Percentiles rank a stretch among this genome's conserved stretches.
Conservation (phyloP, 2,888 invertebrate species). For the Conchocele bisecta region DNA sequence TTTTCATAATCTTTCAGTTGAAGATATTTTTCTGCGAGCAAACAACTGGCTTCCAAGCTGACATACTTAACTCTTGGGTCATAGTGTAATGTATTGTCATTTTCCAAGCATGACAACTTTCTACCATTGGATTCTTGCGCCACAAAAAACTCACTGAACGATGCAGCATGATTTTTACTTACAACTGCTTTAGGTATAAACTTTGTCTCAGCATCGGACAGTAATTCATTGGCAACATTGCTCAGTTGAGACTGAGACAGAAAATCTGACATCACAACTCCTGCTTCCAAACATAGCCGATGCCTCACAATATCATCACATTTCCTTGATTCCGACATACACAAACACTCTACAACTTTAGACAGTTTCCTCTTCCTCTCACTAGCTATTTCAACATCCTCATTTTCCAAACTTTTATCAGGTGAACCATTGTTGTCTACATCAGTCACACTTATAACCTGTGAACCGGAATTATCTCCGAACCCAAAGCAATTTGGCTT, state of each 20-base stretch:
- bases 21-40: conserved; percentile 40
- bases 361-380: conserved; percentile 31
- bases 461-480: no score
- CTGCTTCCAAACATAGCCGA: conserved; percentile 45
- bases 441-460: no score
- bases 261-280: conserved; percentile 44
- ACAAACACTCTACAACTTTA: conserved; percentile 42
- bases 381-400: no score
- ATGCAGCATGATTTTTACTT: no score
- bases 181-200: conserved; percentile 3
- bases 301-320: conserved; percentile 32
- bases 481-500: no score
- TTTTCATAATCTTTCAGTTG: conserved; percentile 36
- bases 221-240: conserved; percentile 12
- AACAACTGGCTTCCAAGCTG: conserved; percentile 44
- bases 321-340: conserved; percentile 9
- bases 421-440: no score
- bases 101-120: no score
- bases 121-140: no score
- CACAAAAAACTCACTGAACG: no score
- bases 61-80: conserved; percentile 43
- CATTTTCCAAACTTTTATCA: no score
- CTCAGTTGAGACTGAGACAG: conserved; percentile 34
- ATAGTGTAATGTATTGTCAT: no score
- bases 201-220: conserved; percentile 22